Percentiles rank a stretch among this genome's conserved stretches.
phyloP scores from a whole-genome alignment of 53 echinoderm and acorn worm genomes.

The Luidia sarsii region DNA sequence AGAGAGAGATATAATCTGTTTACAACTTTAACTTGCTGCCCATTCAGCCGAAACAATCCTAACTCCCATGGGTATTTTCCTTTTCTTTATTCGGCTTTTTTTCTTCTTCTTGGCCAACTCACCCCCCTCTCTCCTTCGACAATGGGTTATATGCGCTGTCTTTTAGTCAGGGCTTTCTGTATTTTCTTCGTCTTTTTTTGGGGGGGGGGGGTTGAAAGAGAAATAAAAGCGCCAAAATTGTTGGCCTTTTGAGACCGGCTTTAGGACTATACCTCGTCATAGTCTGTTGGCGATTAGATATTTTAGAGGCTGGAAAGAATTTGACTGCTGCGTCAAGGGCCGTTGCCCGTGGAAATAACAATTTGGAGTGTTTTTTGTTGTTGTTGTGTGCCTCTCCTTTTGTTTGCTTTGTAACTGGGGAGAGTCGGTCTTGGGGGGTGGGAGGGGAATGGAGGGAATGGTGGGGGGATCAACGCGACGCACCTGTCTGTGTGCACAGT shows the following conservation, averaged over 20 bases:
- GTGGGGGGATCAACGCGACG: too few species aligned
- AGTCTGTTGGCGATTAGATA: conserved; percentile 33
- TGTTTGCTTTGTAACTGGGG: too few species aligned
- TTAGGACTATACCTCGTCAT: background rate
- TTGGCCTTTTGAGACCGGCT: too few species aligned
- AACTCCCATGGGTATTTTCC: conserved; percentile 16
- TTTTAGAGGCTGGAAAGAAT: conserved; percentile 14
- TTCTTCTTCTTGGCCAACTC: too few species aligned
- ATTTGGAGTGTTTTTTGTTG: too few species aligned
- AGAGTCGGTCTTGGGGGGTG: too few species aligned
- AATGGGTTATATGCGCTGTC: background rate
- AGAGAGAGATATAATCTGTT: conserved; percentile 24
- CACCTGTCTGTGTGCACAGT: conserved; percentile 28
- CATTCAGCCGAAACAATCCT: background rate
- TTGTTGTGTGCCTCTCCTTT: too few species aligned
- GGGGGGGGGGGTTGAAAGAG: background rate
- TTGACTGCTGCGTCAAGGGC: conserved; percentile 3
- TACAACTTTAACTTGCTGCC: conserved; percentile 1
- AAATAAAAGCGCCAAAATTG: too few species aligned
- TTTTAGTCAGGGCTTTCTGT: conserved; percentile 28
- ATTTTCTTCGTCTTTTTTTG: background rate
- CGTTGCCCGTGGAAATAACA: conserved; percentile 43
- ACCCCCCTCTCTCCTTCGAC: too few species aligned
- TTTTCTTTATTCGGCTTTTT: conserved; percentile 3
- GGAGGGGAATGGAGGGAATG: too few species aligned